These are phyloP conservation scores for Ptychoptera albimana DNA, from an alignment of 2,888 invertebrate species.

Conservation along the genomic window DNA sequence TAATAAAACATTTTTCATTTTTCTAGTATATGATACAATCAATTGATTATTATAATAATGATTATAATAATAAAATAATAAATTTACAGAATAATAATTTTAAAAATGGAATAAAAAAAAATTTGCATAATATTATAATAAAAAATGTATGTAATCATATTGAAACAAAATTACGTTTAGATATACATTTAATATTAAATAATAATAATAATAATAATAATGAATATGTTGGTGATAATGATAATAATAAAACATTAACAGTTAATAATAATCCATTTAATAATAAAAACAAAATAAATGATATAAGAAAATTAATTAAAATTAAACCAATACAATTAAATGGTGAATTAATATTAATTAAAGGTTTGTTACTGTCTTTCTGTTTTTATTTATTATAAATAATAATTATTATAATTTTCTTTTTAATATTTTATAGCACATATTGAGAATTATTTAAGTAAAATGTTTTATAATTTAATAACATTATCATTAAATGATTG, in stretches of 20 bases:
- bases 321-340: constrained; percentile 38
- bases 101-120: constrained; percentile 11
- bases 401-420: neutral
- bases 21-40: constrained; percentile 35
- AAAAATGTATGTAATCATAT: constrained; percentile 68
- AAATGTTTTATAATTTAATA: constrained; percentile 92
- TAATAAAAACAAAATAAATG: constrained; percentile 34
- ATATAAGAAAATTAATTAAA: constrained; percentile 44
- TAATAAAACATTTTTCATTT: constrained; percentile 7
- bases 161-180: constrained; percentile 83
- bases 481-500: constrained; percentile 95
- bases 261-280: no score
- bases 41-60: constrained; percentile 28
- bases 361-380: constrained; percentile 33
- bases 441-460: constrained; percentile 83
- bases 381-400: neutral
- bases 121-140: constrained; percentile 33
- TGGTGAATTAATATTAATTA: constrained; percentile 43
- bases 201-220: no score
- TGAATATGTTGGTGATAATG: no score
- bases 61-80: constrained; percentile 16
- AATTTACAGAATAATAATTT: constrained; percentile 28
- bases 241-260: no score
- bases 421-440: constrained; percentile 19
- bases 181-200: no score